Conservation (phyloP, 1,140 invertebrate genomes). For the Papilio helenus region DNA sequence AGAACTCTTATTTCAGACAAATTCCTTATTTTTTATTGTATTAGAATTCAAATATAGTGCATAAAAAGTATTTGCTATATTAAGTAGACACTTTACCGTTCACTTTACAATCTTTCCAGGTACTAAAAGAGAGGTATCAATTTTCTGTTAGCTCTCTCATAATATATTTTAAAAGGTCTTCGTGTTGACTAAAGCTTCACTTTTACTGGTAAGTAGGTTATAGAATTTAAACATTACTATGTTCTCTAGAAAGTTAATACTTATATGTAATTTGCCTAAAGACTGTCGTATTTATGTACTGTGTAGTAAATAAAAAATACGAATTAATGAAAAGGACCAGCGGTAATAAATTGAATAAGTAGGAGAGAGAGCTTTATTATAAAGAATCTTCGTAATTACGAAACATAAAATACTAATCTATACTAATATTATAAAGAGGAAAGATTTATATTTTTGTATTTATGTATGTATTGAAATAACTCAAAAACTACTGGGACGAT, state of each 20-base stretch:
- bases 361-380: too few species aligned
- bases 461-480: too few species aligned
- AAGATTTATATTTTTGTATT: too few species aligned
- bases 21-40: not conserved
- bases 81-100: not conserved
- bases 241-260: not conserved
- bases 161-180: slow-evolving; percentile 6
- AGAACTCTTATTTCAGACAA: not conserved
- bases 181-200: not conserved
- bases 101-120: not conserved
- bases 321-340: too few species aligned
- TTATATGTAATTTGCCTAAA: too few species aligned
- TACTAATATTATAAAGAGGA: too few species aligned
- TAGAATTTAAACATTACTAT: not conserved
- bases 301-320: too few species aligned
- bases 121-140: slow-evolving; percentile 12
- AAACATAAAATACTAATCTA: too few species aligned
- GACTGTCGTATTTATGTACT: too few species aligned
- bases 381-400: too few species aligned
- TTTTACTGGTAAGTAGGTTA: not conserved
- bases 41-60: not conserved
- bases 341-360: too few species aligned
- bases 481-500: too few species aligned
- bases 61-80: not conserved
- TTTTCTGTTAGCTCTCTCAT: slow-evolving; percentile 4